These are phyloP conservation scores for Hyla sarda DNA, from an alignment of 2,113 vertebrate species.

Conservation along the genomic window DNA sequence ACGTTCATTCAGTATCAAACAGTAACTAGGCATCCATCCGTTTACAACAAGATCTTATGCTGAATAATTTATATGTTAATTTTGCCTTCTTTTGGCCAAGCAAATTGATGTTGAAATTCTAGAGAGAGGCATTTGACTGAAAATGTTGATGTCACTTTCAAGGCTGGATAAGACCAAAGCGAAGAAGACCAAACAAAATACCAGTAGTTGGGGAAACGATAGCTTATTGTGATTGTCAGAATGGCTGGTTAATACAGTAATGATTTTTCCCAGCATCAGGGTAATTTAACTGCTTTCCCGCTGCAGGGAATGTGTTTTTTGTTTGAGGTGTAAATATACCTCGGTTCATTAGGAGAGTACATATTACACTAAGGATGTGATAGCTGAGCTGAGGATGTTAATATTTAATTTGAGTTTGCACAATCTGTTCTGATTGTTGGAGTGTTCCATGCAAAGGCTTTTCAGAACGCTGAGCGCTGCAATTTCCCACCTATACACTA, in stretches of 20 bases:
- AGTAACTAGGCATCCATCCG: constrained; percentile 38
- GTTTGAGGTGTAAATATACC: constrained; percentile 96
- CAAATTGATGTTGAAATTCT: constrained; percentile 90
- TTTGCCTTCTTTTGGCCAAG: constrained; percentile 93
- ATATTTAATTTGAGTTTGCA: constrained; percentile 80
- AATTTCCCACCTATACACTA: constrained; percentile 41
- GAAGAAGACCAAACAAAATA: constrained; percentile 73
- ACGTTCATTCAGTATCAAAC: neutral
- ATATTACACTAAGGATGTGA: constrained; percentile 69
- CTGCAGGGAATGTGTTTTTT: constrained; percentile 76
- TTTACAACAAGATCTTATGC: constrained; percentile 77
- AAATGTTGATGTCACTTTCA: constrained; percentile 90
- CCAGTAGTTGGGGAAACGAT: constrained; percentile 89
- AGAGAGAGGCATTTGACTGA: constrained; percentile 79
- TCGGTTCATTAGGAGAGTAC: constrained; percentile 80
- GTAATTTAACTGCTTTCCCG: constrained; percentile 80
- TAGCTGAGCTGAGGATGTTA: constrained; percentile 72
- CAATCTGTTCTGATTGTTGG: constrained; percentile 63
- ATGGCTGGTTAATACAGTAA: constrained; percentile 97
- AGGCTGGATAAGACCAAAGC: constrained; percentile 94
- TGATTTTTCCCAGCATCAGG: constrained; percentile 87
- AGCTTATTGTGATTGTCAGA: constrained; percentile 93
- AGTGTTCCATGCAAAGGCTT: constrained; percentile 59
- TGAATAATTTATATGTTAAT: constrained; percentile 79
- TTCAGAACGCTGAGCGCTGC: constrained; percentile 37